Conservation (phyloP, 2,113 vertebrate genomes). For the Oreochromis spilurus region DNA sequence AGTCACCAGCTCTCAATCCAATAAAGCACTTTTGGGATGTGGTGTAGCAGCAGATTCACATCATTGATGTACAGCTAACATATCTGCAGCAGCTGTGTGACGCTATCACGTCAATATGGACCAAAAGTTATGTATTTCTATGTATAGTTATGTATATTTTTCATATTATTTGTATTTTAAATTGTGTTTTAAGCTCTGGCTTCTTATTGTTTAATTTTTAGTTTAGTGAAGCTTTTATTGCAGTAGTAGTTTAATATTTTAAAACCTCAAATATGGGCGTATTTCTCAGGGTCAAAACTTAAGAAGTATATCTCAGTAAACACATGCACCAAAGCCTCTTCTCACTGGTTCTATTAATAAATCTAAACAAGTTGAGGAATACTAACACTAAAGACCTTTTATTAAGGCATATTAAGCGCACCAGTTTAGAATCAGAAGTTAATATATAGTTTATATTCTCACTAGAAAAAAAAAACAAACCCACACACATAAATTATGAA, state of each 20-base stretch:
- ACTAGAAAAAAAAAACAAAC: background rate
- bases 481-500: background rate
- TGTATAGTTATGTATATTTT: background rate
- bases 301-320: background rate
- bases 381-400: background rate
- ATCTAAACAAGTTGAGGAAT: background rate
- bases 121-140: background rate
- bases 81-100: background rate
- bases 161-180: background rate
- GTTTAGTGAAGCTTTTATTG: background rate
- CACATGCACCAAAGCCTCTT: background rate
- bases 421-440: background rate
- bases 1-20: background rate
- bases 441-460: background rate
- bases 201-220: background rate
- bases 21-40: background rate
- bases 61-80: background rate
- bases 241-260: background rate
- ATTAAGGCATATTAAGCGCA: background rate
- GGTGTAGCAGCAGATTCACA: background rate
- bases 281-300: background rate
- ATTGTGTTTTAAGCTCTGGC: background rate
- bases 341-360: background rate
- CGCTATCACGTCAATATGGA: background rate
- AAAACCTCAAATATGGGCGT: background rate